phyloP scores from a whole-genome alignment of 2,113 vertebrate genomes.

The Thryonomys swinderianus region DNA sequence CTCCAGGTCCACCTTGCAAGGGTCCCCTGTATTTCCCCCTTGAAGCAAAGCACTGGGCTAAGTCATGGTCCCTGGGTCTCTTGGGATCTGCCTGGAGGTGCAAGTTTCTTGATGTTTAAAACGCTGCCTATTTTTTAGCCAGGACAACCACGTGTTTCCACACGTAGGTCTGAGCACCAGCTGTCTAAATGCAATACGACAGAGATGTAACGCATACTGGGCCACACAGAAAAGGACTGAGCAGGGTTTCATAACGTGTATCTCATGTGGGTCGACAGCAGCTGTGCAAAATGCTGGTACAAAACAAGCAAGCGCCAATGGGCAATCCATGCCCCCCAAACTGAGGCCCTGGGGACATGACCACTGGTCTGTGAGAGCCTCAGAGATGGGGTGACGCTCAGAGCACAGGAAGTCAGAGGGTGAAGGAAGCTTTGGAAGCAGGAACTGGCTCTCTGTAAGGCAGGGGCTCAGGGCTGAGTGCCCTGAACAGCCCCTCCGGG shows the following conservation, averaged over 20 bases:
- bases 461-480: neutral
- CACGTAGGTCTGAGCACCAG: neutral
- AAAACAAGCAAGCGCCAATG: neutral
- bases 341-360: fast-evolving
- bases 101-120: neutral
- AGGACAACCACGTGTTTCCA: neutral
- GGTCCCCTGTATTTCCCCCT: too few relatives aligned
- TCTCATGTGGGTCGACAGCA: neutral
- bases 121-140: neutral
- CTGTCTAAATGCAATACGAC: neutral
- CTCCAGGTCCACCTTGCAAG: neutral
- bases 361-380: neutral
- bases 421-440: neutral
- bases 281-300: neutral
- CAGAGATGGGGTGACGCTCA: neutral
- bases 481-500: too few relatives aligned
- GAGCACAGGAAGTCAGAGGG: neutral
- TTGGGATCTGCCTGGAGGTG: neutral
- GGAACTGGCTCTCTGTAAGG: neutral
- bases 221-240: neutral
- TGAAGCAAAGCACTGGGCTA: neutral
- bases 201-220: neutral
- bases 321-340: neutral
- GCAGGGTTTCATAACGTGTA: neutral
- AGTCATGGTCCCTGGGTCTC: neutral